Percentiles rank a stretch among this genome's conserved stretches.
phyloP scores from a whole-genome alignment of 2,113 vertebrate genomes.

The Colius striatus region DNA sequence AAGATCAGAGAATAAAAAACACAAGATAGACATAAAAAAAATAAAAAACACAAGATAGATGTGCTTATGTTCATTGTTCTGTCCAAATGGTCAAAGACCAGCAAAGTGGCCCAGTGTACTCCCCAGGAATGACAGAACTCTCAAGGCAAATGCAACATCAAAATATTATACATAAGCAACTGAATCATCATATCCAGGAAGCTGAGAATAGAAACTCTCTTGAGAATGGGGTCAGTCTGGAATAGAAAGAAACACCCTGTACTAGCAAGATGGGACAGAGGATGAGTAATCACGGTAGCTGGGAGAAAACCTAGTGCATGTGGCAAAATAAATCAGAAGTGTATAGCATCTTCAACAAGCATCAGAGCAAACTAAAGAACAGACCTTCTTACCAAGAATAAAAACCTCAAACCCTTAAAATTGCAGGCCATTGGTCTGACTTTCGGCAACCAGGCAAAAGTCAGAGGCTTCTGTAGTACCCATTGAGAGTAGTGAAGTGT shows the following conservation, averaged over 20 bases:
- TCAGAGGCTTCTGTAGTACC: background rate
- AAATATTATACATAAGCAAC: background rate
- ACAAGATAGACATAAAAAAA: background rate
- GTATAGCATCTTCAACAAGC: background rate
- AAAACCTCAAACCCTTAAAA: background rate
- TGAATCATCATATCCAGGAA: constrained; percentile 25
- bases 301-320: background rate
- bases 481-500: background rate
- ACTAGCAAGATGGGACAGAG: background rate
- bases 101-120: background rate
- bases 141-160: background rate
- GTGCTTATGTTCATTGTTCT: background rate
- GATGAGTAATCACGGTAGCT: constrained; percentile 5
- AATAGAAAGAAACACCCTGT: constrained; percentile 45
- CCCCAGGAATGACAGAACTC: background rate
- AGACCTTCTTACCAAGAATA: background rate
- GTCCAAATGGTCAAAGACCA: background rate
- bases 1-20: background rate
- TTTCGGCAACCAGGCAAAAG: background rate
- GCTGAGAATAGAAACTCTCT: constrained; percentile 45
- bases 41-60: background rate
- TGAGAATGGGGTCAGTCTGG: constrained; percentile 46
- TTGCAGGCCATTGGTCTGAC: background rate
- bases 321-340: background rate
- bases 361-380: background rate